These are phyloP conservation scores for Gymnoscopelus microlampas DNA, from an alignment of 2,797 vertebrate species.

Conservation along the genomic window DNA sequence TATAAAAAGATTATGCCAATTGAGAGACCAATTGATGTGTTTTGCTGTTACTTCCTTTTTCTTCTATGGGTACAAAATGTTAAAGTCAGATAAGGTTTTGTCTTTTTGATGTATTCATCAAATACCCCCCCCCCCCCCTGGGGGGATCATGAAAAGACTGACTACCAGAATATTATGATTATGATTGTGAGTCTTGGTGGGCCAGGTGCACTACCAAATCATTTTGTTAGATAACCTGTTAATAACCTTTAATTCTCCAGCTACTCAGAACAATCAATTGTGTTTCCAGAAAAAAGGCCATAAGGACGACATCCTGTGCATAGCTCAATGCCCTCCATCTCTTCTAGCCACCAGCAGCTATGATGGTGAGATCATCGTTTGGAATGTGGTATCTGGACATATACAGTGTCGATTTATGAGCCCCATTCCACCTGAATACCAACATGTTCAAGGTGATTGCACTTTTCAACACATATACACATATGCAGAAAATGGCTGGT, in stretches of 20 bases:
- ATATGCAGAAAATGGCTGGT: not conserved
- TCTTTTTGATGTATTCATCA: not conserved
- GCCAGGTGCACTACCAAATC: not conserved
- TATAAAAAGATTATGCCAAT: too few species aligned
- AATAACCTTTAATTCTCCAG: not conserved
- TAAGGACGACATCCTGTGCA: conserved; percentile 78
- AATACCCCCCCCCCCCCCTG: too few species aligned
- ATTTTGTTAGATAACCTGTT: not conserved
- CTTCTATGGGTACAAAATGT: not conserved
- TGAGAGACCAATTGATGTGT: too few species aligned
- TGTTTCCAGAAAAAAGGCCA: conserved; percentile 69
- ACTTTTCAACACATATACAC: not conserved
- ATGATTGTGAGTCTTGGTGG: too few species aligned
- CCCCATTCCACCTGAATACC: conserved; percentile 35
- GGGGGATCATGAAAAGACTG: too few species aligned
- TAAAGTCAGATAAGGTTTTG: not conserved
- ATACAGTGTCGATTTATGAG: conserved; percentile 68
- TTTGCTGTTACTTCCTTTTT: not conserved
- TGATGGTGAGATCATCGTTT: conserved; percentile 81
- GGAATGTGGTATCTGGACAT: conserved; percentile 80
- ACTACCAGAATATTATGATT: too few species aligned
- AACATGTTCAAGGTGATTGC: conserved; percentile 55
- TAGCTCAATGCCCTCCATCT: conserved; percentile 77
- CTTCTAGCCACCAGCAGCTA: conserved; percentile 81
- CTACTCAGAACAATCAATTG: conserved; percentile 3